A percentile compares a stretch with the other conserved stretches of the same genome.
phyloP scores from a whole-genome alignment of 2,113 vertebrate genomes.

The Drymodes brunneopygia region DNA sequence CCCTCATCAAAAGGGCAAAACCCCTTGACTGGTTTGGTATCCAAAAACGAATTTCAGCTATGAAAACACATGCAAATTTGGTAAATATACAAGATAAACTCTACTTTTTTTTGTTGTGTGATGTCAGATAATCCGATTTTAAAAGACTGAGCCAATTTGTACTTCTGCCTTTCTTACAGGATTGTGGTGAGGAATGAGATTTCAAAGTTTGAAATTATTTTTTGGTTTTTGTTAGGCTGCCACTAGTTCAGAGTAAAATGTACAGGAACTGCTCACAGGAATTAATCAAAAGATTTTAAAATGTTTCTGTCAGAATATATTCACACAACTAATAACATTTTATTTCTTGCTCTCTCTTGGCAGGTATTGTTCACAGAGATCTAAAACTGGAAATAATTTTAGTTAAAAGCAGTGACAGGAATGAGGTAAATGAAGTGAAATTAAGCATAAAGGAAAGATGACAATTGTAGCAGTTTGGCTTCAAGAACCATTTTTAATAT shows the following conservation, averaged over 20 bases:
- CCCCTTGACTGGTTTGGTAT: not conserved
- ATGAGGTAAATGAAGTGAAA: constrained; percentile 70
- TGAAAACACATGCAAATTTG: not conserved
- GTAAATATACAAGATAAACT: not conserved
- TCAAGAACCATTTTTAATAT: constrained; percentile 34
- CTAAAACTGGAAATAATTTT: constrained; percentile 92
- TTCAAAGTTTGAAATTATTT: not conserved
- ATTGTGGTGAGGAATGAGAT: not conserved
- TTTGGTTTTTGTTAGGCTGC: not conserved
- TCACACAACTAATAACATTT: not conserved
- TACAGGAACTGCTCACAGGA: not conserved
- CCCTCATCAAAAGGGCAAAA: not conserved
- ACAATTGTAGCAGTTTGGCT: not conserved
- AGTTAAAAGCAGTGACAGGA: constrained; percentile 79
- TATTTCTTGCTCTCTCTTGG: constrained; percentile 41
- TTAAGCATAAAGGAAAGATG: constrained; percentile 85
- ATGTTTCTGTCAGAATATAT: constrained; percentile 32
- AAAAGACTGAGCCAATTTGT: not conserved
- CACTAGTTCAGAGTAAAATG: not conserved
- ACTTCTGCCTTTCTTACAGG: not conserved
- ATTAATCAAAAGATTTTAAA: constrained; percentile 28
- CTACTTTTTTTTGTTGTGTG: not conserved
- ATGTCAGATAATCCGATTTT: not conserved
- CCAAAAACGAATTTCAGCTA: not conserved
- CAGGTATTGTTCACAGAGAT: constrained; percentile 84